Evolutionary conservation across 1,140 invertebrate genomes (phyloP).

Genomic region (Trichogramma pretiosum): DNA sequence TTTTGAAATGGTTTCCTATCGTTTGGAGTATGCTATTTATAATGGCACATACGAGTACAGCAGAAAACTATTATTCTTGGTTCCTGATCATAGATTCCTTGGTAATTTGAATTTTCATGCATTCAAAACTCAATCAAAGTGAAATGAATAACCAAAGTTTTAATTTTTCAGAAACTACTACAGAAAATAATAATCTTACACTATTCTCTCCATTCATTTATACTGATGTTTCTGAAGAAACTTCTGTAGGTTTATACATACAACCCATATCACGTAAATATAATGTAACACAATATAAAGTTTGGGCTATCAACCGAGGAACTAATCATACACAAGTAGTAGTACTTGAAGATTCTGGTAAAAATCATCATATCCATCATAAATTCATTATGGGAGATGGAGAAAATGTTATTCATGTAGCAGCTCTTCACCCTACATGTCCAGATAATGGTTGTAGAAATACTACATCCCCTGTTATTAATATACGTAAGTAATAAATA

Average conservation of each 20-base stretch:
- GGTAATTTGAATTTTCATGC: slow-evolving; percentile 26
- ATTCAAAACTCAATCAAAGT: not conserved
- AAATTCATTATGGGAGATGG: slow-evolving; percentile 28
- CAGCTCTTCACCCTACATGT: slow-evolving; percentile 32
- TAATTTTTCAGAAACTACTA: slow-evolving; percentile 16
- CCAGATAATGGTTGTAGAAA: slow-evolving; percentile 32
- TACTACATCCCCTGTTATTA: slow-evolving; percentile 34
- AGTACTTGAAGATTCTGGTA: slow-evolving; percentile 12
- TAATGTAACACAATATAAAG: slow-evolving; percentile 32
- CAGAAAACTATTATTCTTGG: slow-evolving; percentile 35
- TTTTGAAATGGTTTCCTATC: slow-evolving; percentile 30
- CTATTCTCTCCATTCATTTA: slow-evolving; percentile 35
- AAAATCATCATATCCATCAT: slow-evolving; percentile 19
- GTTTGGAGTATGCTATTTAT: slow-evolving; percentile 29
- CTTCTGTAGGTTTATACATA: slow-evolving; percentile 28
- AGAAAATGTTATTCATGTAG: slow-evolving; percentile 36
- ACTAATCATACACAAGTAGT: slow-evolving; percentile 23
- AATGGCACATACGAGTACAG: slow-evolving; percentile 29
- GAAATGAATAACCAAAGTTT: not conserved
- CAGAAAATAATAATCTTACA: slow-evolving; percentile 18
- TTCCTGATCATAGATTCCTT: slow-evolving; percentile 31
- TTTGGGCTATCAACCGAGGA: slow-evolving; percentile 34
- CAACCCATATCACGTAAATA: slow-evolving; percentile 32
- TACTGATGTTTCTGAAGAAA: slow-evolving; percentile 30
- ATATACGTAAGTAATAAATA: slow-evolving; percentile 28